Conservation (phyloP, 1,140 invertebrate genomes). For the Hormaphis cornu region DNA sequence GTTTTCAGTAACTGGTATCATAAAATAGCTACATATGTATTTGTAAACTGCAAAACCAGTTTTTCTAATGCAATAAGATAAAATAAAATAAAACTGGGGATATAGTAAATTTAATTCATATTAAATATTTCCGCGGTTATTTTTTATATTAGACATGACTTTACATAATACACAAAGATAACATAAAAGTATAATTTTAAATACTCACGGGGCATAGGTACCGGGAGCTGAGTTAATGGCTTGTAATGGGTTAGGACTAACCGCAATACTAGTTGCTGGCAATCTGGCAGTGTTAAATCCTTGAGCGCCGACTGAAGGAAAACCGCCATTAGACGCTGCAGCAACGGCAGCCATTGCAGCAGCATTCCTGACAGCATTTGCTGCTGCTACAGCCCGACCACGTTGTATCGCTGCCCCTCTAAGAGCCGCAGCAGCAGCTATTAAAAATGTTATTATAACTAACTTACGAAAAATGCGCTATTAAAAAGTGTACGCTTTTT, state of each 20-base stretch:
- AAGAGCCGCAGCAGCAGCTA: slow-evolving; percentile 49
- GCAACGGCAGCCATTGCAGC: slow-evolving; percentile 54
- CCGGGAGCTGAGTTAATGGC: slow-evolving; percentile 19
- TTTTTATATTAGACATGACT: too few relatives aligned
- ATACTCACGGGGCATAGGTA: slow-evolving; percentile 22
- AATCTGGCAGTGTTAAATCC: slow-evolving; percentile 50
- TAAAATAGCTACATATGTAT: neutral
- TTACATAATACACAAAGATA: neutral
- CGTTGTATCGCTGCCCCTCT: slow-evolving; percentile 60
- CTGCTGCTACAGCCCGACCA: slow-evolving; percentile 48
- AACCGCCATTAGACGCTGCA: slow-evolving; percentile 55
- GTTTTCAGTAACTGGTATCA: neutral
- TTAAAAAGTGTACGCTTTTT: too few relatives aligned
- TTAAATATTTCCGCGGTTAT: too few relatives aligned
- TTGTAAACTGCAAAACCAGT: slow-evolving; percentile 20
- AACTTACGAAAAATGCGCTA: too few relatives aligned
- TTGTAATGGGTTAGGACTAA: neutral
- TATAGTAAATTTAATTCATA: too few relatives aligned
- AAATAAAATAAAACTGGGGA: neutral
- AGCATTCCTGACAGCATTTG: slow-evolving; percentile 53
- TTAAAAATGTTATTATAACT: neutral
- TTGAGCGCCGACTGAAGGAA: slow-evolving; percentile 56
- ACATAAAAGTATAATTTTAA: neutral
- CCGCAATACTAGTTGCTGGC: slow-evolving; percentile 8
- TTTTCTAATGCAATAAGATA: neutral